Evolutionary conservation across 2,888 invertebrate species (phyloP).

Genomic region (Noctua janthina): DNA sequence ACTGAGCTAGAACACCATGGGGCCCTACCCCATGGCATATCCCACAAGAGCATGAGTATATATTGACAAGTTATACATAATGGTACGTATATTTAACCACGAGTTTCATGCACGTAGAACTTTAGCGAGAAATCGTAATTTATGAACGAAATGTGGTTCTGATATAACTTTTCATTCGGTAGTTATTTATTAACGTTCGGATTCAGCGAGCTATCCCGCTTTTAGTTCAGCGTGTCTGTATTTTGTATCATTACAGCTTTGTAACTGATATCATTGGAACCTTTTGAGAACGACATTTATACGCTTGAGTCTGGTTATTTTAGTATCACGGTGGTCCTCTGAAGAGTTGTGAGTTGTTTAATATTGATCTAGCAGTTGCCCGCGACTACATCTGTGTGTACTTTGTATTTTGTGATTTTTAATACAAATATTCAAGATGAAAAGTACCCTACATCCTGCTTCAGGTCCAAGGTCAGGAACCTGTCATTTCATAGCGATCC

Average conservation of each 20-base stretch:
- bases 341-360: conserved; percentile 1
- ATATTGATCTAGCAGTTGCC: background rate
- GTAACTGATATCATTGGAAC: conserved; percentile 36
- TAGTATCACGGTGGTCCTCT: conserved; percentile 5
- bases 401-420: background rate
- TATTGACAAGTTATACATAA: conserved; percentile 40
- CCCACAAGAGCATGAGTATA: conserved; percentile 22
- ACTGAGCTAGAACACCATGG: conserved; percentile 16
- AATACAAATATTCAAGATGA: no score
- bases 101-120: conserved; percentile 48
- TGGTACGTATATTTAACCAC: conserved; percentile 31
- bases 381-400: background rate
- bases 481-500: background rate
- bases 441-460: background rate
- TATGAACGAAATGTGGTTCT: conserved; percentile 60
- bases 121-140: conserved; percentile 59
- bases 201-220: conserved; percentile 43
- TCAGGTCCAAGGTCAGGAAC: background rate
- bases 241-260: conserved; percentile 29
- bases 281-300: conserved; percentile 34
- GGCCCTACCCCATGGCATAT: background rate
- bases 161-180: conserved; percentile 63
- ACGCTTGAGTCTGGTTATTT: conserved; percentile 24
- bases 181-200: conserved; percentile 61
- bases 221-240: conserved; percentile 32